Conservation (phyloP, 2,797 vertebrate genomes). For the Enteromius unitaeniatus region DNA sequence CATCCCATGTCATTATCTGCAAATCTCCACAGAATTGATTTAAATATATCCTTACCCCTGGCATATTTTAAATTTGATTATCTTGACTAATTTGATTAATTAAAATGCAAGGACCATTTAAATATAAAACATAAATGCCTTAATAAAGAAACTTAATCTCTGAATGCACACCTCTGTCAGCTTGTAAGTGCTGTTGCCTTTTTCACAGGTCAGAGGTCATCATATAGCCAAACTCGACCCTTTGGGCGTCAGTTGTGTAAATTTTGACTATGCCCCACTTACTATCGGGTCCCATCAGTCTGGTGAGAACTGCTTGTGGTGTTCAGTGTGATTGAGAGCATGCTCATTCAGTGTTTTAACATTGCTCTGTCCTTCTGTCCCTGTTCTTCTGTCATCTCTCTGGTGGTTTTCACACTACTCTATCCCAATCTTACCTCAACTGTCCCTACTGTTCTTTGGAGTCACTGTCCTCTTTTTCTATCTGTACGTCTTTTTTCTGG, state of each 20-base stretch:
- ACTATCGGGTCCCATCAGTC: constrained; percentile 86
- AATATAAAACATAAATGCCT: background rate
- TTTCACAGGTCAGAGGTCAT: constrained; percentile 85
- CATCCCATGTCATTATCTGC: too few species aligned
- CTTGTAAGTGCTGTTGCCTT: constrained; percentile 43
- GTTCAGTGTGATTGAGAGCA: constrained; percentile 48
- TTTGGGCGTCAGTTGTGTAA: constrained; percentile 91
- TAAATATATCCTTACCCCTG: background rate
- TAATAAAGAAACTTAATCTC: background rate
- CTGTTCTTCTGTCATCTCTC: constrained; percentile 34
- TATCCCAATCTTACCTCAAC: constrained; percentile 36
- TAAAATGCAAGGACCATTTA: background rate
- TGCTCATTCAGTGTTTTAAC: constrained; percentile 43
- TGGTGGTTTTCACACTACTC: constrained; percentile 16
- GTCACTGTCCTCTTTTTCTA: constrained; percentile 37
- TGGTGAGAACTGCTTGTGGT: constrained; percentile 80
- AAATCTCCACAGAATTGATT: background rate
- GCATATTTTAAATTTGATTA: background rate
- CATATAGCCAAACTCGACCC: constrained; percentile 92
- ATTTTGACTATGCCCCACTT: constrained; percentile 92
- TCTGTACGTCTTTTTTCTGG: background rate
- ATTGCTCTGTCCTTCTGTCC: constrained; percentile 16
- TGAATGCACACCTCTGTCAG: background rate
- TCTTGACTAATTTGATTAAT: background rate
- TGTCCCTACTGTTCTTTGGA: constrained; percentile 27